Conservation (phyloP, 2,888 invertebrate genomes). For the Leucophora obtusa region DNA sequence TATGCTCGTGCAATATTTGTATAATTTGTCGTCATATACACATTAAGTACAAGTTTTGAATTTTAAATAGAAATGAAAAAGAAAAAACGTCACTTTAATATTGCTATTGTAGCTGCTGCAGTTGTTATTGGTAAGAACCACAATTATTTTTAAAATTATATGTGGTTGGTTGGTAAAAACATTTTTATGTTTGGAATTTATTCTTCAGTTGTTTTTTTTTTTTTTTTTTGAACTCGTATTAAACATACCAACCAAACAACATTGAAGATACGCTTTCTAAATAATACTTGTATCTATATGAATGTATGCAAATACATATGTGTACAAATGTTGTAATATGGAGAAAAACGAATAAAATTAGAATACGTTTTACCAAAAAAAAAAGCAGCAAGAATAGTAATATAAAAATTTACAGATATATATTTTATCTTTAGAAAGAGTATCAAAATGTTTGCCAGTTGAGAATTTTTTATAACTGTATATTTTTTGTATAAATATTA, state of each 20-base stretch:
- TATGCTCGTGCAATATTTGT: slow-evolving; percentile 47
- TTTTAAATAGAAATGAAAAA: slow-evolving; percentile 46
- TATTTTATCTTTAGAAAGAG: slow-evolving; percentile 22
- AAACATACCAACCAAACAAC: slow-evolving; percentile 17
- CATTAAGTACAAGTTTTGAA: slow-evolving; percentile 54
- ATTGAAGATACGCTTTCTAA: slow-evolving; percentile 47
- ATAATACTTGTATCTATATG: slow-evolving; percentile 6
- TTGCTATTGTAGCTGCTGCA: not conserved
- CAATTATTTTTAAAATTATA: slow-evolving; percentile 40
- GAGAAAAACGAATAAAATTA: slow-evolving; percentile 16
- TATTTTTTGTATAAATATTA: not conserved
- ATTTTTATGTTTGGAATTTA: slow-evolving; percentile 29
- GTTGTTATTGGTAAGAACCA: slow-evolving; percentile 27
- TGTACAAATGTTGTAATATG: not conserved
- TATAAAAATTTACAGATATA: not conserved
- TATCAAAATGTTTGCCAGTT: slow-evolving; percentile 8
- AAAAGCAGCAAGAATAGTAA: not conserved
- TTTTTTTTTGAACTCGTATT: slow-evolving; percentile 3
- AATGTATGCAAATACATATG: not conserved
- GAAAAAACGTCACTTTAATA: slow-evolving; percentile 22
- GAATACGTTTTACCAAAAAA: slow-evolving; percentile 8
- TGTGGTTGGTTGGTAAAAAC: slow-evolving; percentile 16
- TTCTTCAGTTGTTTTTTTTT: not conserved
- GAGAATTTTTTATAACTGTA: slow-evolving; percentile 11
- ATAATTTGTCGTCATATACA: slow-evolving; percentile 49